Conservation (phyloP, 2,888 invertebrate genomes). For the Tolmerus cingulatus region DNA sequence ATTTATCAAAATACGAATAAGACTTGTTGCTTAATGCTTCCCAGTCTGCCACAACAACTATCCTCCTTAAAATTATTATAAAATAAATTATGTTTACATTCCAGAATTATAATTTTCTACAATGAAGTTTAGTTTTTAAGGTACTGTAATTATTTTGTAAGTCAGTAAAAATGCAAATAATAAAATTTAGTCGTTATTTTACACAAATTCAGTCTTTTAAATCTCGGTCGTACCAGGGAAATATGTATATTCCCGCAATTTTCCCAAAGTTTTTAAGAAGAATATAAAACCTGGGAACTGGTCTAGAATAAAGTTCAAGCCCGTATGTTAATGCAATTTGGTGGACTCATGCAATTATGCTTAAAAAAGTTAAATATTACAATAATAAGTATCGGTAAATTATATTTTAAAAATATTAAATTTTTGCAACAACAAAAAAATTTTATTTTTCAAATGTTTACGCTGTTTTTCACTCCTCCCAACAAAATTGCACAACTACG, state of each 20-base stretch:
- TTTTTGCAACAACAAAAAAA: too few species aligned
- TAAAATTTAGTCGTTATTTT: slow-evolving; percentile 33
- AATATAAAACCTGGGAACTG: too few species aligned
- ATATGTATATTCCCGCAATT: background rate
- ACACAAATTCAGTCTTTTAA: background rate
- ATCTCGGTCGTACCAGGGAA: background rate
- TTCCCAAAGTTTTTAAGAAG: too few species aligned
- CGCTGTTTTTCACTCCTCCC: too few species aligned
- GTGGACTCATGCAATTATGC: too few species aligned
- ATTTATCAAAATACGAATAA: background rate
- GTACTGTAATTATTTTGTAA: slow-evolving; percentile 23
- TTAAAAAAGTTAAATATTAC: too few species aligned
- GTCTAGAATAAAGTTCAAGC: too few species aligned
- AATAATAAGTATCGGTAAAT: too few species aligned
- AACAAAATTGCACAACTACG: too few species aligned
- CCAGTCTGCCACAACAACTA: background rate
- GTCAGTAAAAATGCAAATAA: slow-evolving; percentile 13
- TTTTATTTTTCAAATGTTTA: too few species aligned
- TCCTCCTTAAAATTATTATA: slow-evolving; percentile 14
- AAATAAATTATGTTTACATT: slow-evolving; percentile 25
- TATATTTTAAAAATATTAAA: too few species aligned
- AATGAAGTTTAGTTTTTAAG: slow-evolving; percentile 32
- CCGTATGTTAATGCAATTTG: too few species aligned
- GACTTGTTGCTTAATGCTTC: background rate
- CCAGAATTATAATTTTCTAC: slow-evolving; percentile 1